These are phyloP conservation scores for Ancistrus triradiatus DNA, from an alignment of 2,113 vertebrate genomes.

Conservation along the genomic window DNA sequence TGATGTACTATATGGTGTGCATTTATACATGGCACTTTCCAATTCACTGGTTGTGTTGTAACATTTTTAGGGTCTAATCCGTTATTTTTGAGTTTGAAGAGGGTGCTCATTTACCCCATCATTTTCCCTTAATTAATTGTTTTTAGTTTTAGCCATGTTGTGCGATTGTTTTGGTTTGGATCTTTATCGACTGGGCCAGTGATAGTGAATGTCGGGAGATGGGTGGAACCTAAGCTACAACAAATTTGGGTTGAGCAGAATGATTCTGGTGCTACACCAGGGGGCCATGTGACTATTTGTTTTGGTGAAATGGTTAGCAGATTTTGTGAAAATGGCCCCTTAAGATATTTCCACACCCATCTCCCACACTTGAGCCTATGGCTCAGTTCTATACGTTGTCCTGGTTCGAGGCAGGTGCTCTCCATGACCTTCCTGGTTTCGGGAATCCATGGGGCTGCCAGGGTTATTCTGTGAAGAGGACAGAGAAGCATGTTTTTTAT, in stretches of 20 bases:
- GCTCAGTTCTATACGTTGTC: not conserved
- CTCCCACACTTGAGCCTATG: conserved; percentile 10
- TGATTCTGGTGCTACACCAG: conserved; percentile 21
- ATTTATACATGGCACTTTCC: no score
- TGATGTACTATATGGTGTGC: not conserved
- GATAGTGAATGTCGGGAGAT: not conserved
- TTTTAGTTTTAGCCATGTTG: not conserved
- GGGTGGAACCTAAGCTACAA: conserved; percentile 6
- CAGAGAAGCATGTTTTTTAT: not conserved
- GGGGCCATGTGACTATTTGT: conserved; percentile 14
- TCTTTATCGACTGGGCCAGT: not conserved
- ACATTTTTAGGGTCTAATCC: not conserved
- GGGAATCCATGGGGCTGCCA: no score
- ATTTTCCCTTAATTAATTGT: not conserved
- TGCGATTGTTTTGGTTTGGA: no score
- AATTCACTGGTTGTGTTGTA: not conserved
- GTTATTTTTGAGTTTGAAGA: not conserved
- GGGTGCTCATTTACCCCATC: not conserved
- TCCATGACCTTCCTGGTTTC: conserved; percentile 16
- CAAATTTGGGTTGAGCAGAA: conserved; percentile 14
- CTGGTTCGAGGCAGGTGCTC: not conserved
- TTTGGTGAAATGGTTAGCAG: no score
- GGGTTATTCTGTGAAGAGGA: not conserved
- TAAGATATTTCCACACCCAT: conserved; percentile 26
- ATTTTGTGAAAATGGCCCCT: conserved; percentile 17